Evolutionary conservation across 2,888 invertebrate species (phyloP), one percentile per base, ranked within the genome.

Genomic region (Sinohyriopsis cumingii): DNA sequence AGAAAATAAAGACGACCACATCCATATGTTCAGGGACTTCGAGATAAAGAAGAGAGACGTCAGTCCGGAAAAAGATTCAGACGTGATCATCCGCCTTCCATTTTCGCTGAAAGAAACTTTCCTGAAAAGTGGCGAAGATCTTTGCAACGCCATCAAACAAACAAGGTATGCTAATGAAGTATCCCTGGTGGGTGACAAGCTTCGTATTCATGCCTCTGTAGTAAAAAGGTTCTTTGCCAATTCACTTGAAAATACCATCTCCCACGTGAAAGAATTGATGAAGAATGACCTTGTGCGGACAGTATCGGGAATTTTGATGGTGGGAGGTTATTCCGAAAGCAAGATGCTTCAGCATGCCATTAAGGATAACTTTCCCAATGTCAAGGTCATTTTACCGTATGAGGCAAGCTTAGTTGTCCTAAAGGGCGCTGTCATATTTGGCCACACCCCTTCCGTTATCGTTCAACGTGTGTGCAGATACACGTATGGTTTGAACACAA

Each of bases 291-390:
- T 65, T 22, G 55, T 67, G 25, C 22, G 22, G 6, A 66, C 63
- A 28, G 65, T 65, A 5, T 18, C 62, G n/a, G 71, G 65, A 5
- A 73, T 73, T 20, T 60, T 73, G 33, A 73, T 75, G 72, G 75
- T 76, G 4, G 76, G 76, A 12, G 76, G 76, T 5, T 76, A 73
- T 59, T 71, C 76, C 5, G 76, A 76, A 54, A 73, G 69, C 3
- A 71, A 64, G 2, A 59, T 71, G 15, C 28, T 76, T 19, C 73
- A 76, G 45, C 6, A 59, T 6, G 66, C 57, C 18, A 62, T 76
- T 5, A 65, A 59, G 53, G 60, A 65, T 28, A 59, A 45, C 1
- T 76, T 76, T 59, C 67, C 68, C 15, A 25, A 63, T 20, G 59
- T 69, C 55, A 45, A 56, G 22, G 64, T 76, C 1, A 65, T 73